Conservation (phyloP, 2,797 vertebrate genomes). For the Myotis vivesi region DNA sequence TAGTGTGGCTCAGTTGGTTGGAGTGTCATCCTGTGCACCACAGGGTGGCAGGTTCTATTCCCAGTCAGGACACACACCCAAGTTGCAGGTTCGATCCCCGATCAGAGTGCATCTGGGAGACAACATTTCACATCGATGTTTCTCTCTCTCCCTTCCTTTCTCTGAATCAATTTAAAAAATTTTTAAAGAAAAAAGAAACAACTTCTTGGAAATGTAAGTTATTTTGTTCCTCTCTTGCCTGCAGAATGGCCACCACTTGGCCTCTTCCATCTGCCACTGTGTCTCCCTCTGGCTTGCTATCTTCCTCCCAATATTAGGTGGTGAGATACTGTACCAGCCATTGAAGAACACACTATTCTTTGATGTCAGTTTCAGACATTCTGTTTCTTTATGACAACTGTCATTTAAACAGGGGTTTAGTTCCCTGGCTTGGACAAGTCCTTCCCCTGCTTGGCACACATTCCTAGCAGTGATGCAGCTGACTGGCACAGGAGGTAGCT, state of each 20-base stretch:
- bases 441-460: neutral
- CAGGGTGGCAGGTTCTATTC: neutral
- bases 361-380: neutral
- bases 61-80: neutral
- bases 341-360: neutral
- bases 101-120: neutral
- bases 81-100: no score
- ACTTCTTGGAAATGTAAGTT: neutral
- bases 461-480: neutral
- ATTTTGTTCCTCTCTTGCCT: neutral
- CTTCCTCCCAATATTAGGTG: neutral
- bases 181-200: neutral
- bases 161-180: neutral
- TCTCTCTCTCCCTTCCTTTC: neutral
- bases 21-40: neutral
- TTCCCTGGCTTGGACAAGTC: neutral
- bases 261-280: neutral
- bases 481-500: neutral
- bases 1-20: neutral
- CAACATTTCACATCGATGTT: neutral
- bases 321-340: neutral
- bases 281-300: neutral
- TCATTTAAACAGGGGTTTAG: neutral
- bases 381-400: conserved; percentile 40
- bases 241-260: neutral